Evolutionary conservation across 64 coral and sea anemone species (phyloP).

Genomic region (Catalaphyllia jardinei): DNA sequence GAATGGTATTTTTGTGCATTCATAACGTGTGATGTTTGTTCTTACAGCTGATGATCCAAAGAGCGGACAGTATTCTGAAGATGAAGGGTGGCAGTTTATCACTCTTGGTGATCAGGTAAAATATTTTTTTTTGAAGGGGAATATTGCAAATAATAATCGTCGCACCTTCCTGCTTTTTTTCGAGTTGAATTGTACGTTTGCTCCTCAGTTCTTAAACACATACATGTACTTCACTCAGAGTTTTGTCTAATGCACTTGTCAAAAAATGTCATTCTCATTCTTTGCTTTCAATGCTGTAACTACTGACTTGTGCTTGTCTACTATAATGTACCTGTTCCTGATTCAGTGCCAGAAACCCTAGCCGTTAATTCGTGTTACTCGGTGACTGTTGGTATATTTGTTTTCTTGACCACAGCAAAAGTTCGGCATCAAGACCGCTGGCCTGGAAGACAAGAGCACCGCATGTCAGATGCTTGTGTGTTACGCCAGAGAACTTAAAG

Average conservation of each 20-base stretch:
- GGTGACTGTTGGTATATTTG: neutral
- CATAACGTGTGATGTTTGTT: neutral
- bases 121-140: too few relatives aligned
- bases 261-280: too few relatives aligned
- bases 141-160: too few relatives aligned
- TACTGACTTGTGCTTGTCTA: too few relatives aligned
- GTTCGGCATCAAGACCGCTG: conserved; percentile 99
- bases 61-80: conserved; percentile 86
- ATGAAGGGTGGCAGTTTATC: conserved; percentile 97
- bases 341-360: neutral
- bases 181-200: neutral
- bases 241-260: neutral
- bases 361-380: neutral
- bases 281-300: too few relatives aligned
- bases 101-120: conserved; percentile 97
- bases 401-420: conserved; percentile 74
- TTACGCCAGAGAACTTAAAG: conserved; percentile 95
- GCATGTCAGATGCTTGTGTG: conserved; percentile 98
- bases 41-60: conserved; percentile 95
- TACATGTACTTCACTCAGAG: neutral
- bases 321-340: too few relatives aligned
- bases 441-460: conserved; percentile 97
- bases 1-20: neutral
- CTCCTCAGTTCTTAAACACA: neutral
- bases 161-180: neutral